Conservation (phyloP, 2,888 invertebrate genomes). For the Metalampra italica region DNA sequence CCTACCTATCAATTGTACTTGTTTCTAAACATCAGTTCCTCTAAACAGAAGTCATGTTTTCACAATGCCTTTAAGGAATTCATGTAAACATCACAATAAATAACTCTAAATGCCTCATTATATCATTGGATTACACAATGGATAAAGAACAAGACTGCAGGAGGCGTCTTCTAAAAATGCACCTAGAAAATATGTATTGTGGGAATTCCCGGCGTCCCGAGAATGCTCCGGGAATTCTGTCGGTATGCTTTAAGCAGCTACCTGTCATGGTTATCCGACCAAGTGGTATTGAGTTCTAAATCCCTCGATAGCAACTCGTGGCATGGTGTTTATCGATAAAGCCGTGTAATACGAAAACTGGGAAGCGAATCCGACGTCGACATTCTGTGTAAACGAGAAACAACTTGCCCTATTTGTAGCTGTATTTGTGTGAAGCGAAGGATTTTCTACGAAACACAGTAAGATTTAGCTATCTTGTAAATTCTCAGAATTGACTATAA, state of each 20-base stretch:
- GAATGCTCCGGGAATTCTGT: conserved; percentile 41
- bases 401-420: conserved; percentile 24
- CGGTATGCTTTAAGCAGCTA: conserved; percentile 29
- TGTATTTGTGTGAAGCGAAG: neutral
- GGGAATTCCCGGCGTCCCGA: conserved; percentile 38
- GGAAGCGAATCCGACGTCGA: conserved; percentile 15
- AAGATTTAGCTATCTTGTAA: neutral
- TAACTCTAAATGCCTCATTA: conserved; percentile 8
- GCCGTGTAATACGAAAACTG: conserved; percentile 23
- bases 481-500: neutral
- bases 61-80: neutral
- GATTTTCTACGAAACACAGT: neutral
- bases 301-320: conserved; percentile 24
- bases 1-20: too few relatives aligned
- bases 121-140: conserved; percentile 16
- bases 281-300: conserved; percentile 28
- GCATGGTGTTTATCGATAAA: conserved; percentile 21
- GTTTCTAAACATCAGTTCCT: too few relatives aligned
- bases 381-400: conserved; percentile 17
- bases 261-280: conserved; percentile 37
- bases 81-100: conserved; percentile 11
- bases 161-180: conserved; percentile 31
- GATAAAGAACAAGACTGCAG: conserved; percentile 22
- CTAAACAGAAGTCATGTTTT: too few relatives aligned
- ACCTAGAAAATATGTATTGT: conserved; percentile 49